Conservation (phyloP, 2,888 invertebrate species). For the Desoria tigrina region DNA sequence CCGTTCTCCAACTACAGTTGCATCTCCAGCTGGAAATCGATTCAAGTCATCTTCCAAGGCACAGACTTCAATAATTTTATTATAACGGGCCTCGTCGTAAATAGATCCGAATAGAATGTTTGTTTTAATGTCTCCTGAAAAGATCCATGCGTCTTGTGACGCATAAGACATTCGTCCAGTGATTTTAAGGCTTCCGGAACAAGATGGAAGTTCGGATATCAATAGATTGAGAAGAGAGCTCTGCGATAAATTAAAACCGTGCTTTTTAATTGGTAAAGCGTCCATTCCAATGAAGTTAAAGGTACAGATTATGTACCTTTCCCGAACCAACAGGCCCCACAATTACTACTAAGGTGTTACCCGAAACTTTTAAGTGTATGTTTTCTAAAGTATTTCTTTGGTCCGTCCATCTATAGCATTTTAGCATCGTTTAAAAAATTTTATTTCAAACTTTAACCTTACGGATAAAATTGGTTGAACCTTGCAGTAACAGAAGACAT, state of each 20-base stretch:
- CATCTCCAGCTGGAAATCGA: constrained; percentile 59
- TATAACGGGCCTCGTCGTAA: constrained; percentile 39
- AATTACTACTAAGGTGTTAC: constrained; percentile 43
- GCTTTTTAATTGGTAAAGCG: too few species aligned
- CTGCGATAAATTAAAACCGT: constrained; percentile 27
- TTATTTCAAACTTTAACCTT: too few species aligned
- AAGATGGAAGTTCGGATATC: constrained; percentile 70
- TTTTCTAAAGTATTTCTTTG: constrained; percentile 32
- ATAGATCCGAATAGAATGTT: constrained; percentile 47
- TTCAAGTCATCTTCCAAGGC: constrained; percentile 47
- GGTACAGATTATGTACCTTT: too few species aligned
- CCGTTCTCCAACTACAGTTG: constrained; percentile 59
- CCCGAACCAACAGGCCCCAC: constrained; percentile 48
- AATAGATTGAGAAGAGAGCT: constrained; percentile 65
- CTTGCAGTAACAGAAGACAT: not conserved
- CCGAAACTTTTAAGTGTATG: constrained; percentile 35
- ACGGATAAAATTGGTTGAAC: too few species aligned
- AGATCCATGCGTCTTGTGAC: constrained; percentile 59
- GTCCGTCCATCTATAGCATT: constrained; percentile 42
- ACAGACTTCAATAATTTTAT: constrained; percentile 35
- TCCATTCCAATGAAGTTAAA: too few species aligned
- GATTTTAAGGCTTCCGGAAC: constrained; percentile 65
- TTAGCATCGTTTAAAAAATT: too few species aligned
- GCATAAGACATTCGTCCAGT: constrained; percentile 67
- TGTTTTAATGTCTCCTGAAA: constrained; percentile 45